Percentiles rank a stretch among this genome's conserved stretches.
phyloP scores from a whole-genome alignment of 2,888 invertebrate species.

The Noctua janthe region DNA sequence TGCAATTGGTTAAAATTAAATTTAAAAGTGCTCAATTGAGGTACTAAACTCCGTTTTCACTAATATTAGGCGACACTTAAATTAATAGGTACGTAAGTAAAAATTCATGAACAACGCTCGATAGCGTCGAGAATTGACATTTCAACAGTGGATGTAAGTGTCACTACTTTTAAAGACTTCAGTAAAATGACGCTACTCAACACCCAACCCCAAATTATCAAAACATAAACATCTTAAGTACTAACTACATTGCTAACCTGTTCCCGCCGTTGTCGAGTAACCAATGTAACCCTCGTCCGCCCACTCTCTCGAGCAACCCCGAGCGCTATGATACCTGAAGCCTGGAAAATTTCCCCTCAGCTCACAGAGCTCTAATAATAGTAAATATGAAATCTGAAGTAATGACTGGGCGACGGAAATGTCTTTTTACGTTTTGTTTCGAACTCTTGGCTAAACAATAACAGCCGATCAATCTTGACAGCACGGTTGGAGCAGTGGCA shows the following conservation, averaged over 20 bases:
- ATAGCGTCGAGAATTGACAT: neutral
- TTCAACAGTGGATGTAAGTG: neutral
- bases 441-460: no score
- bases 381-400: conserved; percentile 16
- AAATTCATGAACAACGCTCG: no score
- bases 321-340: conserved; percentile 31
- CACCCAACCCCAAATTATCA: neutral
- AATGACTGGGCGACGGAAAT: neutral
- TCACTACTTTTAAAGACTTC: neutral
- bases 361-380: conserved; percentile 9
- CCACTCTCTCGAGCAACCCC: conserved; percentile 1
- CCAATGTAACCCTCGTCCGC: conserved; percentile 8
- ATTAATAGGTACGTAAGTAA: neutral
- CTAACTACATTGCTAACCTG: neutral
- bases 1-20: neutral
- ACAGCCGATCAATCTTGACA: no score
- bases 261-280: conserved; percentile 1
- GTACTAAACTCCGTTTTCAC: neutral
- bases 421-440: neutral
- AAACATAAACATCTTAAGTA: neutral
- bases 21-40: neutral
- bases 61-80: neutral
- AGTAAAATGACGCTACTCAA: neutral
- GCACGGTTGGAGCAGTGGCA: no score
- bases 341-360: conserved; percentile 24